phyloP scores from a whole-genome alignment of 2,113 vertebrate genomes.

The Eudyptes chrysolophus region DNA sequence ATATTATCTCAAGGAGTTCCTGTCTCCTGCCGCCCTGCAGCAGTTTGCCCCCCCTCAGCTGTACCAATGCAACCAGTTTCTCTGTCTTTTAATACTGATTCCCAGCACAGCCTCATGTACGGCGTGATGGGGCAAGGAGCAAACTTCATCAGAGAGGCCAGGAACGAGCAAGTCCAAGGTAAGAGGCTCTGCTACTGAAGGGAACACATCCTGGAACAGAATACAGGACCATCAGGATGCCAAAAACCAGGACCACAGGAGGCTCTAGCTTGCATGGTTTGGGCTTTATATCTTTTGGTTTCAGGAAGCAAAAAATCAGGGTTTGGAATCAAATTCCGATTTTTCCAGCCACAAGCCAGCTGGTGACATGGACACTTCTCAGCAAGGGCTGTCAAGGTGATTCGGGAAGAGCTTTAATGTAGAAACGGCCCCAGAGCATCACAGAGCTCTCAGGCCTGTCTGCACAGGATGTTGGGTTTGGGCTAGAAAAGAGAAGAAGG shows the following conservation, averaged over 20 bases:
- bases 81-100: not conserved
- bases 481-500: not conserved
- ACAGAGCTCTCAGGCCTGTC: not conserved
- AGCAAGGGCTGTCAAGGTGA: not conserved
- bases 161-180: not conserved
- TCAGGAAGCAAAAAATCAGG: not conserved
- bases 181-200: not conserved
- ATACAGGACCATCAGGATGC: too few species aligned
- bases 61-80: not conserved
- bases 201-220: not conserved
- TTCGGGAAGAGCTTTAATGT: not conserved
- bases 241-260: not conserved
- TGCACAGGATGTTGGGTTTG: rapidly evolving
- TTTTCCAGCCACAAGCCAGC: not conserved
- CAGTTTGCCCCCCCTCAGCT: not conserved
- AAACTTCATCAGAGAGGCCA: not conserved
- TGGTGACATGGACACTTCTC: not conserved
- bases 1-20: not conserved
- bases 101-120: rapidly evolving
- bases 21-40: not conserved
- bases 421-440: not conserved
- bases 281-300: not conserved
- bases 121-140: rapidly evolving
- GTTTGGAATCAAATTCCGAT: not conserved
- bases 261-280: not conserved